Base-by-base conservation (phyloP, 2,797 vertebrate genomes). In the Linurgus olivaceus region DNA sequence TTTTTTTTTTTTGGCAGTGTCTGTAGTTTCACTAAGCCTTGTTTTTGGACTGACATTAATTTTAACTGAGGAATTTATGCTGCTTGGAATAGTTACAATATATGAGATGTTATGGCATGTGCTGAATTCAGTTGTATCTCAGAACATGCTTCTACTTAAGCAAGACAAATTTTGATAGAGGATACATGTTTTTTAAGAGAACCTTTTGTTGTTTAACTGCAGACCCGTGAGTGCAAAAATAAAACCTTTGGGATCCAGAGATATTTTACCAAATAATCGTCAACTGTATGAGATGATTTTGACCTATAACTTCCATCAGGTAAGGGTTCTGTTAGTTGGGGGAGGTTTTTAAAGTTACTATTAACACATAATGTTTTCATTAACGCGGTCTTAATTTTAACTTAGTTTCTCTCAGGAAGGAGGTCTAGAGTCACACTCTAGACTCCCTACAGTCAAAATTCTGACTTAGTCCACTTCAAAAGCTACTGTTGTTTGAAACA, bases 291-390 rank as follows among this genome's bases (percentile, higher is more conserved):
- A 99, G 97, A 98, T 99, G 85, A 94, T 99, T 93, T 98, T 99
- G 94, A 99, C 98, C 2, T 99, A 99, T 89, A 99, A 86, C 93
- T 99, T 99, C 95, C 99, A 99, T 96, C 99, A 99, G 98, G 99
- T 99, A 97, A 93, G 86, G 87, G 29, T 81, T 61, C 38, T 9
- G 1, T 7, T 61, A 21, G 1, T 57, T 47, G 13, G 6, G 5
- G 40, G 17, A 13, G 37, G 4, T 18, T 18, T 18, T 44, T 18
- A 0, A 17, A 59, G 11, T 47, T 4, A 0, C 9, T 81, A 63
- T 42, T 42, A 80, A 47, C 29, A 31, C 9, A 71, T 21, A 6
- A 15, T 78, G 15, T 76, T 87, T 79, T 76, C 57, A 80, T 54
- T 66, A 81, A 50, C 3, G 5, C 48, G 9, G 17, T 70, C 52